A percentile compares a stretch with the other conserved stretches of the same genome.
Evolutionary conservation across 1,140 invertebrate genomes (phyloP).

Genomic region (Holotrichia oblita): DNA sequence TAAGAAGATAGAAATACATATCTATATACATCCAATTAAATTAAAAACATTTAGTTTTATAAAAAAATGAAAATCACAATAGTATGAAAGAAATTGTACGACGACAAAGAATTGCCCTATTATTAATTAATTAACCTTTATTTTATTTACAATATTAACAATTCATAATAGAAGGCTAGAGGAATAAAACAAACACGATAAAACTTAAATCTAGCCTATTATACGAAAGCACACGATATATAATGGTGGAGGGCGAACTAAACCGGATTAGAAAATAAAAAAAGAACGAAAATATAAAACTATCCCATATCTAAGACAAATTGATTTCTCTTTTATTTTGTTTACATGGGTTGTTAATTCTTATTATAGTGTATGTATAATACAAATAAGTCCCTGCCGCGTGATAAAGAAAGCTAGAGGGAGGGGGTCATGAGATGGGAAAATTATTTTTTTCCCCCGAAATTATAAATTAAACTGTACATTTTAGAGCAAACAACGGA

Average conservation of each 20-base stretch:
- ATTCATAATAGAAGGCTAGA: slow-evolving; percentile 2
- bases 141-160: slow-evolving; percentile 14
- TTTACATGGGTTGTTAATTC: no score
- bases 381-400: slow-evolving; percentile 23
- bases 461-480: background rate
- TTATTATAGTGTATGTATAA: background rate
- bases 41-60: background rate
- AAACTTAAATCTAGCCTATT: no score
- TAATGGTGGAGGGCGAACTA: no score
- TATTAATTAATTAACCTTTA: background rate
- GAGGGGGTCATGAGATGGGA: slow-evolving; percentile 9
- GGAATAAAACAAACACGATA: no score
- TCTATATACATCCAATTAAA: background rate
- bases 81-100: background rate
- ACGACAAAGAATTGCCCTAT: no score
- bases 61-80: background rate
- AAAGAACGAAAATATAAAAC: background rate
- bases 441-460: background rate
- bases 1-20: no score
- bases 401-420: slow-evolving; percentile 1
- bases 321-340: background rate
- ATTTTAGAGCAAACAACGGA: background rate
- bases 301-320: slow-evolving; percentile 22
- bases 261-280: background rate
- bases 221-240: no score